Conservation (phyloP, 2,797 vertebrate species). For the Urophycis tenuis region DNA sequence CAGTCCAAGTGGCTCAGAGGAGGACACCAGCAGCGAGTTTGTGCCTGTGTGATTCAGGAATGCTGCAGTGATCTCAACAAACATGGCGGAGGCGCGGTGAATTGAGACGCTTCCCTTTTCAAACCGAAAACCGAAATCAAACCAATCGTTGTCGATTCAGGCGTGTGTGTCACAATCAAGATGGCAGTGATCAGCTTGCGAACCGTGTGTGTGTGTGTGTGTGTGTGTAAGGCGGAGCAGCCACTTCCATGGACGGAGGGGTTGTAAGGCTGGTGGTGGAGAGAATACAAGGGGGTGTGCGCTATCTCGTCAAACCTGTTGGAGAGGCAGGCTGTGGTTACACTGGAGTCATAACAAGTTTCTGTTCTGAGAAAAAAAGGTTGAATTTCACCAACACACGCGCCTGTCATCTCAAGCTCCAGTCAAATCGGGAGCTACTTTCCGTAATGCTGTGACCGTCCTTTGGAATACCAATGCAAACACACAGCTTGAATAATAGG, state of each 20-base stretch:
- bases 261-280: neutral
- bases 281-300: constrained; percentile 20
- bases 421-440: no score
- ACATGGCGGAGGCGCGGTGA: no score
- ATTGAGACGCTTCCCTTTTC: no score
- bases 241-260: neutral
- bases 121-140: no score
- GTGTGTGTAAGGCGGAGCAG: neutral
- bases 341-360: constrained; percentile 29
- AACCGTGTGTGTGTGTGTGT: neutral
- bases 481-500: no score
- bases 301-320: constrained; percentile 66
- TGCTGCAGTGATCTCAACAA: constrained; percentile 2
- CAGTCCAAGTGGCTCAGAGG: neutral
- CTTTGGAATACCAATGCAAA: no score
- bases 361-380: neutral
- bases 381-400: neutral
- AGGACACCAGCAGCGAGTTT: constrained; percentile 20
- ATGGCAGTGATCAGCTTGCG: no score
- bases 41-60: constrained; percentile 35
- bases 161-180: no score
- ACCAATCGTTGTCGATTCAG: no score
- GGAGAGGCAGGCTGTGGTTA: constrained; percentile 2
- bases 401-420: no score
- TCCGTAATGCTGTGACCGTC: no score